Evolutionary conservation across 2,888 invertebrate genomes (phyloP).

Genomic region (Heterodera filipjevi): DNA sequence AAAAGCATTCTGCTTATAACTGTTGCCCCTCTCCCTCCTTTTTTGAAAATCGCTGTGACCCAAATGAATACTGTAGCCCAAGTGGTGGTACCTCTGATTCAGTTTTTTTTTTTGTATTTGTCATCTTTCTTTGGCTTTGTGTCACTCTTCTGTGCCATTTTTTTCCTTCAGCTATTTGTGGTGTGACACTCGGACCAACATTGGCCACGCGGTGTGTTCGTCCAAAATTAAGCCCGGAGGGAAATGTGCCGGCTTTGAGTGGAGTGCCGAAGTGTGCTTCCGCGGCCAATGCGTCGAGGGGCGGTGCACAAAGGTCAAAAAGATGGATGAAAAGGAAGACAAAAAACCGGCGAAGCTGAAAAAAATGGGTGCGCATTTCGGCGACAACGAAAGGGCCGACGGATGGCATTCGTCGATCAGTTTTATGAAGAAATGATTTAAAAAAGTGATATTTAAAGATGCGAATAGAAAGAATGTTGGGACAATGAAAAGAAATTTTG

Average conservation of each 20-base stretch:
- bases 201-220: slow-evolving; percentile 46
- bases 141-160: not conserved
- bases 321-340: not conserved
- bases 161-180: slow-evolving; percentile 51
- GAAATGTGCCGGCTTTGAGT: slow-evolving; percentile 59
- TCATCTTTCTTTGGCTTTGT: no score
- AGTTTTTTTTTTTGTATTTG: no score
- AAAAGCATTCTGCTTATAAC: no score
- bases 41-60: no score
- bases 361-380: not conserved
- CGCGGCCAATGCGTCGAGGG: slow-evolving; percentile 52
- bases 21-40: no score
- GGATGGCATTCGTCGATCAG: not conserved
- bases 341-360: not conserved
- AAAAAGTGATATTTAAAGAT: no score
- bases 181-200: slow-evolving; percentile 49
- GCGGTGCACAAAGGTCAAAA: slow-evolving; percentile 34
- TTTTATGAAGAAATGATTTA: not conserved
- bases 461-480: no score
- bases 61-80: no score
- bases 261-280: slow-evolving; percentile 50
- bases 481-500: no score
- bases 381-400: not conserved
- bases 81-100: no score
- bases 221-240: slow-evolving; percentile 56